Percentiles rank a stretch among this genome's conserved stretches.
Evolutionary conservation across 23 tunicate species (phyloP).

Genomic region (Trididemnum nubilum): DNA sequence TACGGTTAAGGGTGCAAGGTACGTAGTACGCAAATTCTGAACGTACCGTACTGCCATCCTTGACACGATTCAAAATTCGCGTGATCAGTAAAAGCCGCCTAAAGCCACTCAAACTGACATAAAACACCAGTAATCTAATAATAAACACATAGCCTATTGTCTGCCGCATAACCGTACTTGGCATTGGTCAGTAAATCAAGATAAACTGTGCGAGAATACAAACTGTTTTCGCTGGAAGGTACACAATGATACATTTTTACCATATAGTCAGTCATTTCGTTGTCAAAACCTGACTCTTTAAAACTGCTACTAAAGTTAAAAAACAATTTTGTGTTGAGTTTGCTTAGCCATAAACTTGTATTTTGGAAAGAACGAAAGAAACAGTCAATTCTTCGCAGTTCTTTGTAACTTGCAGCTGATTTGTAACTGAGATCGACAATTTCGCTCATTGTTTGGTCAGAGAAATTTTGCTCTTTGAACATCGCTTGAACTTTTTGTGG

Average conservation of each 20-base stretch:
- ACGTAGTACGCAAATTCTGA: too few relatives aligned
- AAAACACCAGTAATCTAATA: too few relatives aligned
- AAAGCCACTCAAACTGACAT: too few relatives aligned
- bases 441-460: background rate
- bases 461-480: background rate
- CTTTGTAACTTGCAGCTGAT: background rate
- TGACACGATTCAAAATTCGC: too few relatives aligned
- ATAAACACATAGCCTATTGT: constrained; percentile 4
- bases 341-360: background rate
- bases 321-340: background rate
- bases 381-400: background rate
- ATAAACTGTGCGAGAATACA: background rate
- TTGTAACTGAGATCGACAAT: background rate
- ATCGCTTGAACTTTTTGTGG: background rate
- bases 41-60: too few relatives aligned
- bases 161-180: background rate
- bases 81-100: too few relatives aligned
- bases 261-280: background rate
- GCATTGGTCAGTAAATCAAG: constrained; percentile 12
- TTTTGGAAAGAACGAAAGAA: background rate
- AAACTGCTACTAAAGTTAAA: background rate
- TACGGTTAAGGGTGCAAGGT: too few relatives aligned
- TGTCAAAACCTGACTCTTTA: background rate
- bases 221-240: background rate
- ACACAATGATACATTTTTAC: background rate